Conservation (phyloP, 2,113 vertebrate genomes). For the Corapipo altera region DNA sequence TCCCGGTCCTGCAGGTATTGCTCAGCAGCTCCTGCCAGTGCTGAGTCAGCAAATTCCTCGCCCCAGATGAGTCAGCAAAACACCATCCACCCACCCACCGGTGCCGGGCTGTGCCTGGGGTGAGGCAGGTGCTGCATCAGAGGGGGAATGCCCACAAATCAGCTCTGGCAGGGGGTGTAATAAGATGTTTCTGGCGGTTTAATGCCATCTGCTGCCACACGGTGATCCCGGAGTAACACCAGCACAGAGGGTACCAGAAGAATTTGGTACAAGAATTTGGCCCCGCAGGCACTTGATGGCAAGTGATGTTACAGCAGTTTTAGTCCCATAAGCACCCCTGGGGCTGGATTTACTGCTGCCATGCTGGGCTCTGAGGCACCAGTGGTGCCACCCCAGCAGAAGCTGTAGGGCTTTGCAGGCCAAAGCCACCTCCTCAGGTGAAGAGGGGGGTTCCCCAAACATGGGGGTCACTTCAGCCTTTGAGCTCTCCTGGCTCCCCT, state of each 20-base stretch:
- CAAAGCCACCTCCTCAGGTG: neutral
- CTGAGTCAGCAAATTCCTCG: neutral
- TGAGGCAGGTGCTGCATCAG: fast-evolving
- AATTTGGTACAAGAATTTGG: fast-evolving
- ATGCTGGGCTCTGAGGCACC: neutral
- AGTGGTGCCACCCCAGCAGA: neutral
- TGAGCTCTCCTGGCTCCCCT: neutral
- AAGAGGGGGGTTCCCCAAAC: neutral
- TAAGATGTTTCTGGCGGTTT: fast-evolving
- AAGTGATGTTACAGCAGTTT: neutral
- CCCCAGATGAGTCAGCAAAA: neutral
- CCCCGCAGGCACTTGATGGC: fast-evolving
- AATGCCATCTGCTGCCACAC: fast-evolving
- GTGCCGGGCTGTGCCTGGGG: neutral
- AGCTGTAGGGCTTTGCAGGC: neutral
- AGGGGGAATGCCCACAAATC: fast-evolving
- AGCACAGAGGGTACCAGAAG: neutral
- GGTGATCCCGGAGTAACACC: fast-evolving
- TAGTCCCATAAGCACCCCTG: fast-evolving
- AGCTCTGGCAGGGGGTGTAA: fast-evolving
- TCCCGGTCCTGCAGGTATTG: neutral
- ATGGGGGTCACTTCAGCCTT: neutral
- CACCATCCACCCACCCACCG: neutral
- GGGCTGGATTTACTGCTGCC: neutral
- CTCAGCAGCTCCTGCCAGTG: neutral